Evolutionary conservation across 1,140 invertebrate species (phyloP), one percentile per base, ranked within the genome.

Genomic region (Sweltsa coloradensis): DNA sequence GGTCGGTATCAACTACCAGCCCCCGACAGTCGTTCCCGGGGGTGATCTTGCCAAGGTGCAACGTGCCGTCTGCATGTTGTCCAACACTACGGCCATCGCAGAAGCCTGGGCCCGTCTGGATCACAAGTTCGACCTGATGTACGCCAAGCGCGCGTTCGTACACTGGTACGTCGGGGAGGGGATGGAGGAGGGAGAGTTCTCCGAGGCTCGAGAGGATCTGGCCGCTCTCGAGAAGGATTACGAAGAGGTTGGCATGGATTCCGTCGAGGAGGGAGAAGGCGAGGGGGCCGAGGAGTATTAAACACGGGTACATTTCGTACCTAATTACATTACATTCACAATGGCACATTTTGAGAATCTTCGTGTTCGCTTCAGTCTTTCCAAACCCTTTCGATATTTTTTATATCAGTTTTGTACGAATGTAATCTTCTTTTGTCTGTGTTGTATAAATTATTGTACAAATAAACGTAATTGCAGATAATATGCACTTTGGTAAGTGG

Each of bases 101-200:
- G 79, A 84, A 57, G 83, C 83, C 9, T 87, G 83, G 83, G 76
- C 77, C 37, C 72, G 82, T 51, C 62, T 87, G 36, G 81, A 87
- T 61, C 79, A 84, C 58, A 89, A 89, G 64, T 89, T 88, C 60
- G 83, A 89, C 59, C 62, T 87, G 41, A 87, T 75, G 84, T 86
- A 84, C 67, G 78, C 80, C 60, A 79, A 79, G 57, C 54, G 76
- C 40, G 75, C 75, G 18, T 77, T 78, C 52, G 72, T 78, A 22
- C 75, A 77, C 53, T 78, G 75, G 74, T 74, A 72, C 47, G 73
- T 78, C 18, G 75, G 74, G 7, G 76, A 78, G 52, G 74, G 75
- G 43, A 77, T 79, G 74, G 75, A 78, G 51, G 75, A 78, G 61
- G 75, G 74, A 19, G 76, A 79, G 56, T 80, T 79, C 60, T 68